These are phyloP conservation scores for Malurus leucopterus DNA, from an alignment of 2,797 vertebrate species.

Conservation along the genomic window DNA sequence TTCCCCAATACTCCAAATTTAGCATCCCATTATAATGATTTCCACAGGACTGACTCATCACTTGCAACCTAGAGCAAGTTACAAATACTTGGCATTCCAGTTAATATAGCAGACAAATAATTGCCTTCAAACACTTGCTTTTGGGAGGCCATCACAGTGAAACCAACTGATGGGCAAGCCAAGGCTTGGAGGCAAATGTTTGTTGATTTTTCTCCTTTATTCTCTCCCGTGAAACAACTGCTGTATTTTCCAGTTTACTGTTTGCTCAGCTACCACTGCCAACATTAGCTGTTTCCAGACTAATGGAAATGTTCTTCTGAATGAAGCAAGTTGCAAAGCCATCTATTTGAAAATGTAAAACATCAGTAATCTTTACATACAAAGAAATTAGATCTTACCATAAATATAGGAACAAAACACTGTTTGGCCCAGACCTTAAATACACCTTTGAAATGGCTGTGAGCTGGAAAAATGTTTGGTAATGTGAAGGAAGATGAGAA, in stretches of 20 bases:
- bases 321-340: not conserved
- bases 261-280: not conserved
- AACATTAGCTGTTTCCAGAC: conserved; percentile 15
- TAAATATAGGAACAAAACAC: conserved; percentile 6
- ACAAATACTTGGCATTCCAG: conserved; percentile 50
- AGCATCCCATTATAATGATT: conserved; percentile 27
- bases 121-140: conserved; percentile 32
- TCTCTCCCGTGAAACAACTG: not conserved
- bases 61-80: conserved; percentile 32
- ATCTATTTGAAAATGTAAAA: conserved; percentile 21
- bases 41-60: not conserved
- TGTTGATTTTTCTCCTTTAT: conserved; percentile 8
- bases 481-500: not conserved
- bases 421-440: not conserved
- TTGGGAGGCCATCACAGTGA: conserved; percentile 49
- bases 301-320: conserved; percentile 30
- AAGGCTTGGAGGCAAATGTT: not conserved
- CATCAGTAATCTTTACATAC: not conserved
- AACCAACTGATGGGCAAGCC: conserved; percentile 51
- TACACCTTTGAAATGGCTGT: not conserved
- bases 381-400: not conserved
- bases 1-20: not conserved
- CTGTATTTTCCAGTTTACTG: not conserved
- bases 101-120: conserved; percentile 19
- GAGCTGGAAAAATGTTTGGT: not conserved